A percentile compares a stretch with the other conserved stretches of the same genome.
Evolutionary conservation across 2,113 vertebrate species (phyloP).

Genomic region (Brienomyrus longianalis): DNA sequence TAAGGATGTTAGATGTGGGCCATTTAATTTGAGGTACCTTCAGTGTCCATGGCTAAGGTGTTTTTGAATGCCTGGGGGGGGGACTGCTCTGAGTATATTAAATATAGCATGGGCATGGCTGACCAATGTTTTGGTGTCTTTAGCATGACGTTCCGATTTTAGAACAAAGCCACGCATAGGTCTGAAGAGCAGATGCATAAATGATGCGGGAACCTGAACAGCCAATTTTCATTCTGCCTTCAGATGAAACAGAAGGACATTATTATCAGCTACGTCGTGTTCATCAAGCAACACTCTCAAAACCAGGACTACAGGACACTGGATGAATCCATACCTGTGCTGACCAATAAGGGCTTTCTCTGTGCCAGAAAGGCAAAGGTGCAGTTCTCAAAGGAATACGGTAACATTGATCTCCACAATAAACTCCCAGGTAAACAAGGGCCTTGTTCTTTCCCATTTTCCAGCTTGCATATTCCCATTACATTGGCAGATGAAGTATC

Average conservation of each 20-base stretch:
- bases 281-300: slow-evolving; percentile 62
- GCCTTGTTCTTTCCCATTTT: background rate
- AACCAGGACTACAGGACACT: slow-evolving; percentile 41
- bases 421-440: slow-evolving; percentile 54
- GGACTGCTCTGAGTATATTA: background rate
- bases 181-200: background rate
- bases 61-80: background rate
- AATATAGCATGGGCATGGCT: background rate
- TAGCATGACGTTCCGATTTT: background rate
- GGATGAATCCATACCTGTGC: slow-evolving; percentile 48
- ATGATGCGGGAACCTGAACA: background rate
- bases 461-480: background rate
- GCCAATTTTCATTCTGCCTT: background rate
- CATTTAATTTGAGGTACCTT: background rate
- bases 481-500: background rate
- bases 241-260: slow-evolving; percentile 54
- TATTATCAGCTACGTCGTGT: slow-evolving; percentile 64
- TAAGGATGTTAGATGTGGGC: background rate
- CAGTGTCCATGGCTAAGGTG: background rate
- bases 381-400: slow-evolving; percentile 61
- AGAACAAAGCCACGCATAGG: background rate
- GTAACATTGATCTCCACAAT: slow-evolving; percentile 53
- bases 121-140: background rate
- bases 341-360: slow-evolving; percentile 59
- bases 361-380: slow-evolving; percentile 47